Base-by-base conservation (phyloP, 1,140 invertebrate genomes). In the Drosophila tani region DNA sequence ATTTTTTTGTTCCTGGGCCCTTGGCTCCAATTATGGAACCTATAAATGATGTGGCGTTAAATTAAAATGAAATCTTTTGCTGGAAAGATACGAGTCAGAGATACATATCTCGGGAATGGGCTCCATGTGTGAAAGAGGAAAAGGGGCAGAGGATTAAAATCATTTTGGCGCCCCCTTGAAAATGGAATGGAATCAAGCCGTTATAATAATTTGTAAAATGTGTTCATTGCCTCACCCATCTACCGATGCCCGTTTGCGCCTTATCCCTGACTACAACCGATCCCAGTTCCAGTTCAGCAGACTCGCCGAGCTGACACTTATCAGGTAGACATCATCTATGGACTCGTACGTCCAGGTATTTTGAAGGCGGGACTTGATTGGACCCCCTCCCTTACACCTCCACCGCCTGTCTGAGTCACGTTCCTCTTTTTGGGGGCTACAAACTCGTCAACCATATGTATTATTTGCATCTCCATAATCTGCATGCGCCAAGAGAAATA, bases 201-300 rank as follows among this genome's bases (percentile, higher is more conserved):
- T 57, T 15, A 73, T 73, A 73, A 78, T 85, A 84, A 84, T 85
- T 81, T 84, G 81, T 86, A 70, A 86, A 75, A 86, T 86, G 71
- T 86, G 81, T 79, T 81, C 59, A 46, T 75, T 68, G 84, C 80
- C 84, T 67, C 84, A 74, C 76, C 83, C 75, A 70, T 55, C 24
- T 35, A 58, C 49, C 60, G 2, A 5, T 40, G 46, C 35, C 21
- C 12, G 15, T 40, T 35, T 17, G 12, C 40, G 14, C 27, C 27
- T 43, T 40, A n/a, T 47, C 41, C 29, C 63, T 41, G 17, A 7
- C 24, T 3, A 17, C 12, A 46, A 46, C 45, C 68, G 29, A 73
- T 73, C 70, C 70, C 70, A 73, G 69, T 74, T 74, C 19, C 68
- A 74, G 63, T 62, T 40, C 59, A 40, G 12, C 32, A 67, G 65